A percentile compares a stretch with the other conserved stretches of the same genome.
phyloP scores from a whole-genome alignment of 2,797 vertebrate genomes.

The Phrynocephalus vlangalii region DNA sequence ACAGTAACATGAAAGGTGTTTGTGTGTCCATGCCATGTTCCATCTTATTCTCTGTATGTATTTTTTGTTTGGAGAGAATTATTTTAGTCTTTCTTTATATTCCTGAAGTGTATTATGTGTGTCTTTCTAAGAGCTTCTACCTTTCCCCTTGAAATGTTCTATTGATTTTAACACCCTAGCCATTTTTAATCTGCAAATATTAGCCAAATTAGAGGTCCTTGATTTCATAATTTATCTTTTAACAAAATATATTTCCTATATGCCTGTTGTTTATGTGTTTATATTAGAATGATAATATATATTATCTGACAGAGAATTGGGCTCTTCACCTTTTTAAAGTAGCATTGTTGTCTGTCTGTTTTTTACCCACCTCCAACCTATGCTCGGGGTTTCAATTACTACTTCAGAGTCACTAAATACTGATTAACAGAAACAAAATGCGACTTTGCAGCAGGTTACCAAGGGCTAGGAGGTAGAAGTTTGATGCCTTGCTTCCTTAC shows the following conservation, averaged over 20 bases:
- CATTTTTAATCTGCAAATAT: not conserved
- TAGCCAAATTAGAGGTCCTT: not conserved
- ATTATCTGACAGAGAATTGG: not conserved
- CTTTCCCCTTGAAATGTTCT: not conserved
- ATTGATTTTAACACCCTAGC: not conserved
- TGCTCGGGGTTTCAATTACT: not conserved
- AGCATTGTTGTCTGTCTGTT: not conserved
- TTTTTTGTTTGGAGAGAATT: not conserved
- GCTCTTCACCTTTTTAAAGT: not conserved
- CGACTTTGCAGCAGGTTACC: too few species aligned
- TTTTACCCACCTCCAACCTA: too few species aligned
- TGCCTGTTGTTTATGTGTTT: not conserved
- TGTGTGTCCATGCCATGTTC: not conserved
- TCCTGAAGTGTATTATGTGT: not conserved
- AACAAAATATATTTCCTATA: not conserved
- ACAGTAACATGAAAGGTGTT: not conserved
- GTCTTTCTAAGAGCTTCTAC: too few species aligned
- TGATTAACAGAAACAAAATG: not conserved
- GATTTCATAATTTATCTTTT: not conserved
- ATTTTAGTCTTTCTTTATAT: not conserved
- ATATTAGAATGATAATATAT: not conserved
- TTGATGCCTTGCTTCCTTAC: too few species aligned
- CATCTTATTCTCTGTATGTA: not conserved
- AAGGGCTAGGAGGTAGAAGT: too few species aligned
- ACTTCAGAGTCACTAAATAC: not conserved